phyloP scores from a whole-genome alignment of 2,888 invertebrate genomes.

The Hylaea fasciaria region DNA sequence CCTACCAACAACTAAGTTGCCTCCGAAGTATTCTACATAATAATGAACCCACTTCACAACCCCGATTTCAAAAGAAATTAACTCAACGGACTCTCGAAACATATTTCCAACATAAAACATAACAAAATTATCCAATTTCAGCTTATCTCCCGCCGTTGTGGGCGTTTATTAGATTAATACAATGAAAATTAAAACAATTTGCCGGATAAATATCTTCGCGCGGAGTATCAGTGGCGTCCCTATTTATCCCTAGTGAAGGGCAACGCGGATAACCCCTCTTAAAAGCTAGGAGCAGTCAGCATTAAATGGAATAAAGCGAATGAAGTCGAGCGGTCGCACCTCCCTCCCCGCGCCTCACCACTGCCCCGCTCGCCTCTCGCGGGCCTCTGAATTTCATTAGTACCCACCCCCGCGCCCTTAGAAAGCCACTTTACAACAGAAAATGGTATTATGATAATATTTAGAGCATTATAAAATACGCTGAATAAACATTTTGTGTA shows the following conservation, averaged over 20 bases:
- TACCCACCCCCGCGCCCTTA: conserved; percentile 64
- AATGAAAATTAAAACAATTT: conserved; percentile 86
- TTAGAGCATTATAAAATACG: conserved; percentile 80
- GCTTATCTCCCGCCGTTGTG: conserved; percentile 78
- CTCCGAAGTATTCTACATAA: conserved; percentile 7
- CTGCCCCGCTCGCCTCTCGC: conserved; percentile 49
- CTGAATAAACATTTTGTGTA: conserved; percentile 81
- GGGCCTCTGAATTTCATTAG: conserved; percentile 83
- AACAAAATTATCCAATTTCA: conserved; percentile 69
- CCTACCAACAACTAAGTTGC: neutral
- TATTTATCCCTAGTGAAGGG: conserved; percentile 82
- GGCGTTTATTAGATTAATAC: conserved; percentile 83
- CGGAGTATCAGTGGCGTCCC: conserved; percentile 82
- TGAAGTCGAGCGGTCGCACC: conserved; percentile 80
- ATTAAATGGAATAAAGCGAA: conserved; percentile 85
- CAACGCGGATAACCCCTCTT: conserved; percentile 84
- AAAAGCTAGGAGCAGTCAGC: conserved; percentile 85
- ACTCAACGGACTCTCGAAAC: conserved; percentile 59
- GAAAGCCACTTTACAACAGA: conserved; percentile 82
- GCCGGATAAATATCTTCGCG: conserved; percentile 85
- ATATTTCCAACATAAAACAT: conserved; percentile 72
- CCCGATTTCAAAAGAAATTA: conserved; percentile 64
- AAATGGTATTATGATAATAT: conserved; percentile 84
- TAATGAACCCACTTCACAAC: conserved; percentile 19
- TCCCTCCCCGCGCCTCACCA: conserved; percentile 42